Evolutionary conservation across 2,113 vertebrate genomes (phyloP), one percentile per base, ranked within the genome.

Genomic region (Polyodon spathula): DNA sequence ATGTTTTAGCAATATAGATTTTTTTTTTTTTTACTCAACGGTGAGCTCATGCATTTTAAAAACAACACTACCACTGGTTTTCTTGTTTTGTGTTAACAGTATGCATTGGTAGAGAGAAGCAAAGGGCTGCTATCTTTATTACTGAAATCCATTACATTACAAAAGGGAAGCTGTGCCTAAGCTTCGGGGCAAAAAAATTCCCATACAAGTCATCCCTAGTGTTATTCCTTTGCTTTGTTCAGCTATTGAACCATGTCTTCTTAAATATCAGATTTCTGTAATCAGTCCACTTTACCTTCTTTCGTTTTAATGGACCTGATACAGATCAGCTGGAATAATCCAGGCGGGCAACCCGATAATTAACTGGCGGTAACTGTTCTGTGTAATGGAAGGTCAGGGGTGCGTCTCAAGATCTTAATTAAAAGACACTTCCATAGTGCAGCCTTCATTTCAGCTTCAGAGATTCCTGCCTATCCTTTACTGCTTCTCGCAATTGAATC

Each of bases 341-440:
- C 74, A 71, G 52, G 63, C 66, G 73, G 71, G 71, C 66, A 27
- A 69, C 64, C 71, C 75, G 73, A 62, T 81, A 77, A 77, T 78
- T 80, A 65, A 63, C 71, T 57, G 59, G 69, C 62, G 51, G 66
- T 44, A 59, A 70, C 17, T 50, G 17, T 12, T 59, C 52, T 58
- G 8, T 44, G 38, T 59, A 73, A 73, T 75, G 74, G 46, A 67
- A 73, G 78, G 78, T 84, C 79, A 75, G 67, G 67, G 48, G 70
- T 69, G 73, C 59, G 1, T 38, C 53, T 38, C n/a, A 14, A 70
- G 70, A 64, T 70, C 73, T 79, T 82, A 76, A 84, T 82, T 80
- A 82, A 81, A 82, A 81, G 78, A 73, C 78, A 46, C 62, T 68
- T 69, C 68, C 58, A 68, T 72, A 73, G 58, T 27, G 3, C 27